These are phyloP conservation scores for Tipula confusa DNA, from an alignment of 2,888 invertebrate genomes.

Conservation along the genomic window DNA sequence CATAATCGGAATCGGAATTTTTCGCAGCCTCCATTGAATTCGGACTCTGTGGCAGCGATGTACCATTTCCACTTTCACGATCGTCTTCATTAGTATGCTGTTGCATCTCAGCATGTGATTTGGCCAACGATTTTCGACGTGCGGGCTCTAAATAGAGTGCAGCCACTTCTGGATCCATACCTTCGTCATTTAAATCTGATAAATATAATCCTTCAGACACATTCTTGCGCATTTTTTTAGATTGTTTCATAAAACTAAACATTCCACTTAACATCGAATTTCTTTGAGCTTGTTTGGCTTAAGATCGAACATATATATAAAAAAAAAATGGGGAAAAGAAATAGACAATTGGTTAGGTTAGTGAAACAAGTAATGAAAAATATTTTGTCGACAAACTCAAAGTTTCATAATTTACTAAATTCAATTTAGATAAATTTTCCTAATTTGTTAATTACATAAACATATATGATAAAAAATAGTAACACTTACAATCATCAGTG, in stretches of 20 bases:
- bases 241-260: constrained; percentile 88
- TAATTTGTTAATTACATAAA: background rate
- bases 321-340: background rate
- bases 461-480: background rate
- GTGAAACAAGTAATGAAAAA: background rate
- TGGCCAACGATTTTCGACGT: constrained; percentile 34
- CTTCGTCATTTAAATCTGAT: constrained; percentile 83
- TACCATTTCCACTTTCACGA: constrained; percentile 93
- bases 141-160: constrained; percentile 75
- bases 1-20: constrained; percentile 78
- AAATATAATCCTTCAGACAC: constrained; percentile 75
- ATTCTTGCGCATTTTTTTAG: constrained; percentile 57
- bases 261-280: constrained; percentile 82
- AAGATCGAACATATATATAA: constrained; percentile 35
- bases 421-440: background rate
- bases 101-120: background rate
- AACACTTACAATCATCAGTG: constrained; percentile 42
- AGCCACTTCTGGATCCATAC: constrained; percentile 87
- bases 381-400: constrained; percentile 13
- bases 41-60: constrained; percentile 90
- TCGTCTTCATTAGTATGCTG: constrained; percentile 67
- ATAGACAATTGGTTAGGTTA: constrained; percentile 20
- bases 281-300: constrained; percentile 43
- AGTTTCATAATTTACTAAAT: background rate
- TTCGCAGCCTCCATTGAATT: constrained; percentile 79